phyloP scores from a whole-genome alignment of 1,140 invertebrate genomes.

The Aleiodes sp. region DNA sequence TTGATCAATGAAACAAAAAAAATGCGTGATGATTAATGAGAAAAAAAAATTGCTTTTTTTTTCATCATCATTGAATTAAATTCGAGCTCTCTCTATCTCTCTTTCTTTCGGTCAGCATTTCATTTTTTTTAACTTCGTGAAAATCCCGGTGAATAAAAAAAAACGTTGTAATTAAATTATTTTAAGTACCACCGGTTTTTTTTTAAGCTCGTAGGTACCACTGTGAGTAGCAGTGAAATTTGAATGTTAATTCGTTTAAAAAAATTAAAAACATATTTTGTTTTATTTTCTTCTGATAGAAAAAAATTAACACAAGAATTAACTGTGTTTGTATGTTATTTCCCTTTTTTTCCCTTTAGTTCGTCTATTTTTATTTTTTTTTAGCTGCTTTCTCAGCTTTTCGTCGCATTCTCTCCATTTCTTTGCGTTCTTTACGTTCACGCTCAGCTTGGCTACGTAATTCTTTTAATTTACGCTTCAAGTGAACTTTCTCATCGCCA shows the following conservation, averaged over 20 bases:
- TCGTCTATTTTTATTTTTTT: constrained; percentile 65
- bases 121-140: neutral
- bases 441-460: constrained; percentile 82
- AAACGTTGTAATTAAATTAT: neutral
- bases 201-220: neutral
- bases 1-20: neutral
- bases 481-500: constrained; percentile 80
- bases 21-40: neutral
- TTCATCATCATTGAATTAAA: neutral
- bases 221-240: constrained; percentile 10
- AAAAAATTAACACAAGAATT: neutral
- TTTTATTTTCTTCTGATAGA: no score
- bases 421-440: constrained; percentile 81
- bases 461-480: constrained; percentile 92
- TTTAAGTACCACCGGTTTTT: neutral
- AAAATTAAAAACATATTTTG: neutral
- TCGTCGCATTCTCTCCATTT: constrained; percentile 77
- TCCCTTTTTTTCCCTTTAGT: neutral
- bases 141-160: neutral
- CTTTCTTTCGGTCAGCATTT: no score
- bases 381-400: constrained; percentile 85
- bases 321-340: no score
- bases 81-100: no score
- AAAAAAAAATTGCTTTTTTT: neutral
- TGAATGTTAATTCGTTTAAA: neutral